Conservation (phyloP, 2,888 invertebrate genomes). For the Lamellibrachia satsuma region DNA sequence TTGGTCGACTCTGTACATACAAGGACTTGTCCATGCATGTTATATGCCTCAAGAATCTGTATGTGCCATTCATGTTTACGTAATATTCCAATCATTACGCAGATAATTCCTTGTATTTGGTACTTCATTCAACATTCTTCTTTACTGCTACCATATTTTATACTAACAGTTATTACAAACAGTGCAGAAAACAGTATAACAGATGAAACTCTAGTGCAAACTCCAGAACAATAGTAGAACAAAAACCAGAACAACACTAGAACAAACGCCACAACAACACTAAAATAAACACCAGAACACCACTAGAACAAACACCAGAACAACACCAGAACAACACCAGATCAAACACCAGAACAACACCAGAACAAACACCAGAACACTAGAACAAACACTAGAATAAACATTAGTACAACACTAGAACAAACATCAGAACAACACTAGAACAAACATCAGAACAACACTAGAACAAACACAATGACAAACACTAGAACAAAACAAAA, state of each 20-base stretch:
- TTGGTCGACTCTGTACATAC: slow-evolving; percentile 53
- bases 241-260: too few relatives aligned
- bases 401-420: neutral
- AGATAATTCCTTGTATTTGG: neutral
- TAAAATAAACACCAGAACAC: neutral
- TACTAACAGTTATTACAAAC: neutral
- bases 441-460: neutral
- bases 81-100: neutral
- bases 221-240: neutral
- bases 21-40: slow-evolving; percentile 26
- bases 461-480: neutral
- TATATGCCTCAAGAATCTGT: neutral
- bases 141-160: neutral
- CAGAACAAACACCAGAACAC: neutral
- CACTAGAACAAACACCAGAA: neutral
- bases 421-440: neutral
- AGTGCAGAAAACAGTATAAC: neutral
- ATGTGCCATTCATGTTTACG: neutral
- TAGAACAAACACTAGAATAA: neutral
- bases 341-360: neutral
- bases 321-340: neutral
- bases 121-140: neutral
- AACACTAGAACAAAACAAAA: neutral
- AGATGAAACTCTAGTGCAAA: too few relatives aligned
- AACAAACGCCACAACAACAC: neutral